phyloP scores from a whole-genome alignment of 2,888 invertebrate species.

The Trilocha varians region DNA sequence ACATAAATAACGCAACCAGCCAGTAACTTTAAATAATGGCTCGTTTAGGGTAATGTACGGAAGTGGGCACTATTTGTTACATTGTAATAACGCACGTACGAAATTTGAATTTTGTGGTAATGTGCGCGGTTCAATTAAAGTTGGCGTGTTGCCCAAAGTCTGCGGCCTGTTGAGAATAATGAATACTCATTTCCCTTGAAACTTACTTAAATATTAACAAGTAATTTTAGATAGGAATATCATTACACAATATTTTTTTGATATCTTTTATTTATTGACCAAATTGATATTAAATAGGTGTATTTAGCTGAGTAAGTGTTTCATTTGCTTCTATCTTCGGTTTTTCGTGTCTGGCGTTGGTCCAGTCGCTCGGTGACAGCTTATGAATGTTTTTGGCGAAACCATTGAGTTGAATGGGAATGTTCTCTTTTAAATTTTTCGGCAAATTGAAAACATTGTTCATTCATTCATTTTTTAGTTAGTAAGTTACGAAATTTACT shows the following conservation, averaged over 20 bases:
- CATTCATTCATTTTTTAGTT: neutral
- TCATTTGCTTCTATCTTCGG: slow-evolving; percentile 66
- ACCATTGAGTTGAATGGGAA: slow-evolving; percentile 42
- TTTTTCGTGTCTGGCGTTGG: slow-evolving; percentile 65
- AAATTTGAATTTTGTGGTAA: slow-evolving; percentile 17
- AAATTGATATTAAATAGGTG: slow-evolving; percentile 61
- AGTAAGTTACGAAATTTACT: too few species aligned
- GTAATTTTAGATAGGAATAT: too few species aligned
- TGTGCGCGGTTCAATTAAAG: slow-evolving; percentile 21
- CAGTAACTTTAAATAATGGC: slow-evolving; percentile 61
- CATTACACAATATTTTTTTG: too few species aligned
- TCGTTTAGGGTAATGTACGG: slow-evolving; percentile 58
- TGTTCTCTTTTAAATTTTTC: slow-evolving; percentile 50
- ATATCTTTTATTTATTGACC: too few species aligned
- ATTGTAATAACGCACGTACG: slow-evolving; percentile 15
- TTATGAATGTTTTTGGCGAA: slow-evolving; percentile 72
- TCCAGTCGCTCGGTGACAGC: slow-evolving; percentile 71
- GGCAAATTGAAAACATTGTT: slow-evolving; percentile 27
- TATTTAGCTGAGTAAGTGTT: slow-evolving; percentile 65
- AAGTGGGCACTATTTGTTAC: slow-evolving; percentile 50
- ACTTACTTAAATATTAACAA: neutral
- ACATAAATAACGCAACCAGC: slow-evolving; percentile 66
- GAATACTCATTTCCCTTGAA: neutral
- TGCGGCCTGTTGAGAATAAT: slow-evolving; percentile 1
- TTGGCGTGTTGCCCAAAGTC: slow-evolving; percentile 16